phyloP scores from a whole-genome alignment of 2,888 invertebrate genomes.

The Lissocephala sabroskyi region DNA sequence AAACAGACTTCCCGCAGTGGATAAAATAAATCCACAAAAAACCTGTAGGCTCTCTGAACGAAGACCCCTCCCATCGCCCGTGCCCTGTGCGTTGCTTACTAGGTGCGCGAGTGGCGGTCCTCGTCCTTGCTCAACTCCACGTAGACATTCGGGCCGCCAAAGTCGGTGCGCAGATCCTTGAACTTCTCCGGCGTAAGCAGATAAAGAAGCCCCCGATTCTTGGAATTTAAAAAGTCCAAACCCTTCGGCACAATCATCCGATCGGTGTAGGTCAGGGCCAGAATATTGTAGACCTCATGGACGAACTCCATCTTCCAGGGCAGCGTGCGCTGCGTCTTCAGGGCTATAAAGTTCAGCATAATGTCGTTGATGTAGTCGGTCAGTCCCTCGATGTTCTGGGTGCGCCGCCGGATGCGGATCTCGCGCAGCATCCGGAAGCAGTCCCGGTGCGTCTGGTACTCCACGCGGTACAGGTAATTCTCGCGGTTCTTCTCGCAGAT shows the following conservation, averaged over 20 bases:
- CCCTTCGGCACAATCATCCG: conserved; percentile 31
- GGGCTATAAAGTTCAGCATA: conserved; percentile 56
- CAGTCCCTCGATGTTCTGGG: conserved; percentile 43
- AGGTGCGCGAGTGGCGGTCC: conserved; percentile 2
- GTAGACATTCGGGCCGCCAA: conserved; percentile 32
- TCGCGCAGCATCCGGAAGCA: conserved; percentile 57
- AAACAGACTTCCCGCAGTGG: no score
- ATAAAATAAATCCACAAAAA: no score
- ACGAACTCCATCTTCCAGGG: conserved; percentile 69
- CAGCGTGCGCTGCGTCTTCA: conserved; percentile 65
- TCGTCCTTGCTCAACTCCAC: conserved; percentile 15
- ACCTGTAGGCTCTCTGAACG: no score
- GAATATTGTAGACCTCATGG: conserved; percentile 66
- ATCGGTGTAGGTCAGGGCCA: conserved; percentile 62
- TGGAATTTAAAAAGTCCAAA: conserved; percentile 20
- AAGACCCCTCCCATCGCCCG: no score
- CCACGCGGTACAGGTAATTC: conserved; percentile 46
- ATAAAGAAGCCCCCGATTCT: conserved; percentile 33
- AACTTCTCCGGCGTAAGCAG: conserved; percentile 40
- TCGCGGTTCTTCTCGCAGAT: conserved; percentile 32
- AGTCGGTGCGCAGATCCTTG: conserved; percentile 32
- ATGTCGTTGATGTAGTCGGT: conserved; percentile 57
- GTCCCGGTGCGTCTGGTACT: conserved; percentile 60
- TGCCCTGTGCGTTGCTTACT: no score
- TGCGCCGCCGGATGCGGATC: conserved; percentile 34